phyloP scores from a whole-genome alignment of 2,113 vertebrate species.

The Chrysemys picta region DNA sequence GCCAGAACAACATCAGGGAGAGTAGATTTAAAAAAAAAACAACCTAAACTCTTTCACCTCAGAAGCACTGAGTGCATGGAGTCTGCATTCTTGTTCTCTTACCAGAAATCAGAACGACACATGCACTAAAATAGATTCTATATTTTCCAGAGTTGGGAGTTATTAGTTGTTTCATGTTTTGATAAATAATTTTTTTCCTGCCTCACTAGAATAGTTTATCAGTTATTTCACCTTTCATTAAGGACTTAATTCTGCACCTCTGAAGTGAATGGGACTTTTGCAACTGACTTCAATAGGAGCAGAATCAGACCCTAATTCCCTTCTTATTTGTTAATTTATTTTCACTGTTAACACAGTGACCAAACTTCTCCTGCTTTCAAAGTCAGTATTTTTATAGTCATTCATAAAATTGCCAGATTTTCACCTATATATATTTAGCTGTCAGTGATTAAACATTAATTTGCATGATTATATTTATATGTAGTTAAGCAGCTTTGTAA shows the following conservation, averaged over 20 bases:
- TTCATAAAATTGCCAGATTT: neutral
- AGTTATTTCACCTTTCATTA: neutral
- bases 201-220: neutral
- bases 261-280: neutral
- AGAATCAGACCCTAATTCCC: neutral
- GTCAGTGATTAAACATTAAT: neutral
- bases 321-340: neutral
- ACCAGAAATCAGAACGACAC: neutral
- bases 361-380: neutral
- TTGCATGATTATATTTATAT: neutral
- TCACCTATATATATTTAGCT: neutral
- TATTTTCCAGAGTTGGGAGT: neutral
- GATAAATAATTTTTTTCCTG: neutral
- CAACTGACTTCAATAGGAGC: neutral
- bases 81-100: neutral
- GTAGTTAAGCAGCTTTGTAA: neutral
- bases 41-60: neutral
- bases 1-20: neutral
- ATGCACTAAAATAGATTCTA: neutral
- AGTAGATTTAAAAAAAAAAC: neutral
- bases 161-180: neutral
- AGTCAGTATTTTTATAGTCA: neutral
- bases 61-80: accelerated
- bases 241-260: neutral
- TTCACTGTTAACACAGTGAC: neutral